These are phyloP conservation scores for Apodemia mormo DNA, from an alignment of 2,888 invertebrate genomes.

Conservation along the genomic window DNA sequence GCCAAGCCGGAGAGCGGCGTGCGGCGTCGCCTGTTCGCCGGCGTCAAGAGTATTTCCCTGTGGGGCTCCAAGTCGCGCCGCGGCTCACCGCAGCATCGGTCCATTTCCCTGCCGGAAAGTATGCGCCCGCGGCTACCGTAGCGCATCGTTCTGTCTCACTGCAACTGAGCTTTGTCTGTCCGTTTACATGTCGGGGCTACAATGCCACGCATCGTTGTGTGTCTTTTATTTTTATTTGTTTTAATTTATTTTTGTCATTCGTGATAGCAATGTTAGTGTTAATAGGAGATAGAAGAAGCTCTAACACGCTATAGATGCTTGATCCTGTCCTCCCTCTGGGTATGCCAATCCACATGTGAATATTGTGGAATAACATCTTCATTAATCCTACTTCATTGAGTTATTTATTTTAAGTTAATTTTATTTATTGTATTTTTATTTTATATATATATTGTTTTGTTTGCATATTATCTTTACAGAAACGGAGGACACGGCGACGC, in stretches of 20 bases:
- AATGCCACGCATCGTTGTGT: constrained; percentile 73
- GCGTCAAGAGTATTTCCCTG: constrained; percentile 90
- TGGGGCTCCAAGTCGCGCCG: constrained; percentile 86
- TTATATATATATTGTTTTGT: constrained; percentile 53
- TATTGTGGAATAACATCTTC: constrained; percentile 34
- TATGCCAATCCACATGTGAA: constrained; percentile 49
- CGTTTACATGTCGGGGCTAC: constrained; percentile 64
- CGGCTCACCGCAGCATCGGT: constrained; percentile 88
- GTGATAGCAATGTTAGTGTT: constrained; percentile 75
- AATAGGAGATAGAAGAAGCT: constrained; percentile 68
- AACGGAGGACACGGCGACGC: constrained; percentile 81
- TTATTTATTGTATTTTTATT: constrained; percentile 46
- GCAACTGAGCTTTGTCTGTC: constrained; percentile 75
- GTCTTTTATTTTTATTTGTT: constrained; percentile 55
- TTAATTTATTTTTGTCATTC: constrained; percentile 55
- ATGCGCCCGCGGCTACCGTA: constrained; percentile 79
- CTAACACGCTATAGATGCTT: constrained; percentile 70
- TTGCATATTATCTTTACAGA: constrained; percentile 72
- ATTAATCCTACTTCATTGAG: constrained; percentile 36
- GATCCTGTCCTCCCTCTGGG: constrained; percentile 62
- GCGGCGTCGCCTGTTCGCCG: constrained; percentile 89
- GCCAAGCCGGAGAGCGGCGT: constrained; percentile 84
- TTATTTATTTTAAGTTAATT: constrained; percentile 43
- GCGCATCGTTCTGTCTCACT: constrained; percentile 70
- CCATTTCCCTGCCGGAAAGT: constrained; percentile 94